These are phyloP conservation scores for Noctua pronuba DNA, from an alignment of 2,888 invertebrate species.

Conservation along the genomic window DNA sequence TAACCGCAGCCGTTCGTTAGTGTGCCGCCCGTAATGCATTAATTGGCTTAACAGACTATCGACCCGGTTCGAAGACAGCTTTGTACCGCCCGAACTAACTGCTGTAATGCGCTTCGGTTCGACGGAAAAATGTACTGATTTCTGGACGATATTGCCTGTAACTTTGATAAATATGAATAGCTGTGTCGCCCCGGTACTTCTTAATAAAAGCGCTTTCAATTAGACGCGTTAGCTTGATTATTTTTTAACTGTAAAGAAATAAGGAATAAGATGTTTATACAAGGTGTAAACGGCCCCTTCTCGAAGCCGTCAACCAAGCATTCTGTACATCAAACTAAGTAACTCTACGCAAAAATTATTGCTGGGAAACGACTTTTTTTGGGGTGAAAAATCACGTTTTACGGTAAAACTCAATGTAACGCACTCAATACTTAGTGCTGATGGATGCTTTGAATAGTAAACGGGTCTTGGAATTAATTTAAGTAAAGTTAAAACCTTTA, in stretches of 20 bases:
- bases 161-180: background rate
- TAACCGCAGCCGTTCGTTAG: conserved; percentile 62
- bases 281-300: too few species aligned
- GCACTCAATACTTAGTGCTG: too few species aligned
- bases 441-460: too few species aligned
- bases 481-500: too few species aligned
- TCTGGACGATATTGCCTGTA: background rate
- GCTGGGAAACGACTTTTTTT: too few species aligned
- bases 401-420: too few species aligned
- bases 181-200: background rate
- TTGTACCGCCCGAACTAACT: conserved; percentile 7
- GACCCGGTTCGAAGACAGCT: conserved; percentile 36
- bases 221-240: background rate
- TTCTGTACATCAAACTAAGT: too few species aligned
- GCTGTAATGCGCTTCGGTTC: conserved; percentile 26
- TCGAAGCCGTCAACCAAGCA: too few species aligned
- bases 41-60: conserved; percentile 63
- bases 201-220: background rate
- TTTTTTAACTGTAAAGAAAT: background rate
- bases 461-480: too few species aligned
- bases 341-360: too few species aligned
- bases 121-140: background rate
- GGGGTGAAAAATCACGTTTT: too few species aligned
- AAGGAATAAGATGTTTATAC: too few species aligned
- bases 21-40: conserved; percentile 54